Conservation (phyloP, 1,140 invertebrate genomes). For the Trichonephila clavipes region DNA sequence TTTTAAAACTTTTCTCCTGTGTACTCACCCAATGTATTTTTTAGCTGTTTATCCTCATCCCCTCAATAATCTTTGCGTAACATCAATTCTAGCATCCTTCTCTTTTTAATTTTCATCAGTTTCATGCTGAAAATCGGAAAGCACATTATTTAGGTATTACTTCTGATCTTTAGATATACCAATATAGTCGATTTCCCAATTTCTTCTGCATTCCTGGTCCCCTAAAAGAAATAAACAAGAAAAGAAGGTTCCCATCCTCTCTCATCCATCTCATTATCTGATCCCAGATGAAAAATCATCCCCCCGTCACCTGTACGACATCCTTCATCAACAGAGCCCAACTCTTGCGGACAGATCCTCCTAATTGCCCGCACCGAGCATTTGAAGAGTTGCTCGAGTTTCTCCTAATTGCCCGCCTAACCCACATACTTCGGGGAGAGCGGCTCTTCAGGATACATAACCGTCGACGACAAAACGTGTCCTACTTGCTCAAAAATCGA, state of each 20-base stretch:
- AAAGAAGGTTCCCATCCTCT: background rate
- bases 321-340: constrained; percentile 23
- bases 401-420: background rate
- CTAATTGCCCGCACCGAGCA: constrained; percentile 19
- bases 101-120: too few relatives aligned
- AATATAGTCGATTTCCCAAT: background rate
- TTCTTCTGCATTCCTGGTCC: background rate
- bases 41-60: too few relatives aligned
- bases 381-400: background rate
- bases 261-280: background rate
- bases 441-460: background rate
- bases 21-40: too few relatives aligned
- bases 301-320: background rate
- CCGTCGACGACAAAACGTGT: constrained; percentile 26
- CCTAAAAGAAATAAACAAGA: background rate
- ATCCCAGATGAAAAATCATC: background rate
- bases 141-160: background rate
- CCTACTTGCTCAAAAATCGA: constrained; percentile 53
- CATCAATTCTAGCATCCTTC: too few relatives aligned
- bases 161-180: background rate
- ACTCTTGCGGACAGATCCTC: background rate
- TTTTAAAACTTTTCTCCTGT: too few relatives aligned
- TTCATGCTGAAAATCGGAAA: background rate
- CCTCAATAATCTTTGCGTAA: too few relatives aligned
- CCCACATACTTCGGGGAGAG: background rate